Evolutionary conservation across 2,888 invertebrate genomes (phyloP), one percentile per base, ranked within the genome.

Genomic region (Glyphotaelius pellucidus): DNA sequence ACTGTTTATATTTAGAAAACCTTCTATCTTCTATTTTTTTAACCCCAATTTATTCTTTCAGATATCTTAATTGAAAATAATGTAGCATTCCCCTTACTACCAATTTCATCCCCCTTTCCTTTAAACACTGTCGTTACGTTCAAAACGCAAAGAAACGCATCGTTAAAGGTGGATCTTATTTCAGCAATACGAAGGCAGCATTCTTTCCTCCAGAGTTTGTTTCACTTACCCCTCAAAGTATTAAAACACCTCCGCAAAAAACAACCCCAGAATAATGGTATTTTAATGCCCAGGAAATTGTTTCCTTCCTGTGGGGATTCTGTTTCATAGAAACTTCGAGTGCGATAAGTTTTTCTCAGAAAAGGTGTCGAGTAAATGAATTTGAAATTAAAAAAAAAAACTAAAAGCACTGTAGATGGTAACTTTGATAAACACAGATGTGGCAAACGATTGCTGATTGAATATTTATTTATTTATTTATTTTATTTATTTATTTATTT

Each of bases 211-310:
- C 14, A 15, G 81, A 32, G 31, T 7, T 31, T 81, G 81, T 32
- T 81, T 32, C 31, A 31, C 81, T 32, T 3, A 19, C 32, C 81
- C 31, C 15, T 32, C 4, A 42, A 38, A 85, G 35, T n/a, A 85
- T 85, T 85, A 32, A n/a, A 32, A 85, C 42, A 38, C 85, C 30
- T 1, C 38, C 19, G 85, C 85, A 85, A 85, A 85, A 84, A 85
- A 38, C 85, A 7, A 12, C 84, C 38, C 85, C 38, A n/a, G 86
- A 88, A 90, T 92, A 90, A 92, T 91, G 91, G 91, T 92, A 92
- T 91, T 92, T 91, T 92, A 92, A 92, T 92, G 92, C 92, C 89
- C 79, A 89, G 92, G 88, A 92, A 92, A 92, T 92, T 92, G 92
- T 91, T 92, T 92, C 81, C 89, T 52, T 90, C 90, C 88, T 89